These are phyloP conservation scores for Melipona bicolor DNA, from an alignment of 2,888 invertebrate species.

Conservation along the genomic window DNA sequence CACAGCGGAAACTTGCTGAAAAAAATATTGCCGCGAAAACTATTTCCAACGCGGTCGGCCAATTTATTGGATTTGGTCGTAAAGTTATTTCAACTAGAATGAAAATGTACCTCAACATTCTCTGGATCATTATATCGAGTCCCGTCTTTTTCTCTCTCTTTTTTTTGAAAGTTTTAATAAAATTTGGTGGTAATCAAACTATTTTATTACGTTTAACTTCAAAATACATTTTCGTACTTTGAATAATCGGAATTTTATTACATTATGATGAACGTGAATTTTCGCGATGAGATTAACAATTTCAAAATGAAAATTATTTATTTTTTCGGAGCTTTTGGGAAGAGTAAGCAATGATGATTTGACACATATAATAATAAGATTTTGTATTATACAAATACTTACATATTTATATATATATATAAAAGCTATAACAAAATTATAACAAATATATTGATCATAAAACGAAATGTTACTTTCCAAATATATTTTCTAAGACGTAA, in stretches of 20 bases:
- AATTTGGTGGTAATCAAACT: not conserved
- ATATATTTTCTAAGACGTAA: not conserved
- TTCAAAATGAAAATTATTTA: not conserved
- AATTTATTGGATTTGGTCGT: not conserved
- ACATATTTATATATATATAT: no score
- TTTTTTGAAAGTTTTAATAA: not conserved
- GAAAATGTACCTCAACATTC: not conserved
- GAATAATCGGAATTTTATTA: not conserved
- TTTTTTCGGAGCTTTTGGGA: no score
- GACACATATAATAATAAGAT: no score
- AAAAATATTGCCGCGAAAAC: not conserved
- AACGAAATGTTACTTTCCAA: not conserved
- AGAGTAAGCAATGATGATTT: no score
- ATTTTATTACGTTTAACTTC: not conserved
- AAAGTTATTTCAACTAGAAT: not conserved
- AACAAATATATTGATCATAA: not conserved
- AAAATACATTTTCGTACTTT: not conserved
- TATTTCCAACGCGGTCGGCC: not conserved
- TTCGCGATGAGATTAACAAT: no score
- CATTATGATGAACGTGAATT: not conserved
- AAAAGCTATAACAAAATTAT: no score
- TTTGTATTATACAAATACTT: no score
- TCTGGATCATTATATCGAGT: not conserved
- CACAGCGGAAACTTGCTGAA: not conserved
- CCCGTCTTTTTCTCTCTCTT: no score